Evolutionary conservation across 2,113 vertebrate species (phyloP), one percentile per base, ranked within the genome.

Genomic region (Tonatia bakeri): DNA sequence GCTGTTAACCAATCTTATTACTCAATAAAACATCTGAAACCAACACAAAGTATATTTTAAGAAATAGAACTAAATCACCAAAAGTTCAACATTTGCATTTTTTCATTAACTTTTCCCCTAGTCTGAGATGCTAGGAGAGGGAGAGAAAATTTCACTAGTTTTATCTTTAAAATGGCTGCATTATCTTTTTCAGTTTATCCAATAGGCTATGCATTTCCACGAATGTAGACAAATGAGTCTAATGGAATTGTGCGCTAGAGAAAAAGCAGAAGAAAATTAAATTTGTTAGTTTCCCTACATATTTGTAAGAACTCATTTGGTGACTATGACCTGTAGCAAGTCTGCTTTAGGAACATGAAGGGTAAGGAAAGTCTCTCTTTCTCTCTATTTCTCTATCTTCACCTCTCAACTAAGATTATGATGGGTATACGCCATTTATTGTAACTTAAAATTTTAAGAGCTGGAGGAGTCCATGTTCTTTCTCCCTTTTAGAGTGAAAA

Each of bases 91-190:
- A 95, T 97, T 96, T 81, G 45, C 94, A 85, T 64, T 90, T 96
- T 96, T 97, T 96, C 96, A 83, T 94, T 97, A 97, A 96, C 91
- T 97, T 91, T 95, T 75, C 77, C 77, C 69, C 17, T 86, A 80
- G 61, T 24, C 94, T 43, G 93, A 93, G 89, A 93, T 69, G 14
- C 19, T 96, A n/a, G 93, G 95, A 17, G 76, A 10, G 0, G 59
- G 28, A 94, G 33, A 92, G 88, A 54, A 64, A 94, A 97, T 73
- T 92, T 87, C 72, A 54, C 96, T 10, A 64, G 73, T 17, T 96
- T 97, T 65, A 86, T 84, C 89, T 97, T 95, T 92, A 95, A 94
- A 83, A 81, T 67, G 72, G 77, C 5, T 84, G 20, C 50, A 76
- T 75, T 93, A 81, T 95, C 79, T 96, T 82, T 94, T 61, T 54